Evolutionary conservation across 2,113 vertebrate species (phyloP).

Genomic region (Callorhinus ursinus): DNA sequence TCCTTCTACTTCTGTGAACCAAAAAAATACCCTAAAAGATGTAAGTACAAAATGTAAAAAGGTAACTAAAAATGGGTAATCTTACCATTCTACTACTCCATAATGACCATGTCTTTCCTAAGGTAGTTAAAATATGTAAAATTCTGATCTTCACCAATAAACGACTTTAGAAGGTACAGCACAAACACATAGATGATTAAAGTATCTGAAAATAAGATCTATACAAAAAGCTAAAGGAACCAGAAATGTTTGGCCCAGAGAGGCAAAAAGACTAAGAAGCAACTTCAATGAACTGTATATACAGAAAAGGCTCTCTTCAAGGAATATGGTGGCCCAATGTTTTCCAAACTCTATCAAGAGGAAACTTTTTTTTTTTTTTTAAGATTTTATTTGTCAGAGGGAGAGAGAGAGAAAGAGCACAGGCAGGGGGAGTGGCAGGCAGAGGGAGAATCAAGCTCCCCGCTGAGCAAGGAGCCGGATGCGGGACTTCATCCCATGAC

Average conservation of each 20-base stretch:
- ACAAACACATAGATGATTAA: not conserved
- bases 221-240: not conserved
- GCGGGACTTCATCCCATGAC: not conserved
- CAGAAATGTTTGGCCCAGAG: not conserved
- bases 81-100: not conserved
- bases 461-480: not conserved
- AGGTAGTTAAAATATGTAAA: not conserved
- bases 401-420: not conserved
- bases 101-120: not conserved
- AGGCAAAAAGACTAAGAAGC: not conserved
- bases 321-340: not conserved
- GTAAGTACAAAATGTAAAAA: not conserved
- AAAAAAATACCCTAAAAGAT: not conserved
- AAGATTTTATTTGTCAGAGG: not conserved
- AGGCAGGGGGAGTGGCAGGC: not conserved
- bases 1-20: not conserved
- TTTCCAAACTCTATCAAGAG: conserved; percentile 5
- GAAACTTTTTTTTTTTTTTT: not conserved
- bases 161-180: not conserved
- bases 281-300: not conserved
- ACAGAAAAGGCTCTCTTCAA: not conserved
- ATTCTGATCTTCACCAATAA: not conserved
- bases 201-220: conserved; percentile 32
- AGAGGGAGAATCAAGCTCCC: not conserved
- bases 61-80: not conserved